Evolutionary conservation across 1,140 invertebrate genomes (phyloP), one percentile per base, ranked within the genome.

Genomic region (Monomorium pharaonis): DNA sequence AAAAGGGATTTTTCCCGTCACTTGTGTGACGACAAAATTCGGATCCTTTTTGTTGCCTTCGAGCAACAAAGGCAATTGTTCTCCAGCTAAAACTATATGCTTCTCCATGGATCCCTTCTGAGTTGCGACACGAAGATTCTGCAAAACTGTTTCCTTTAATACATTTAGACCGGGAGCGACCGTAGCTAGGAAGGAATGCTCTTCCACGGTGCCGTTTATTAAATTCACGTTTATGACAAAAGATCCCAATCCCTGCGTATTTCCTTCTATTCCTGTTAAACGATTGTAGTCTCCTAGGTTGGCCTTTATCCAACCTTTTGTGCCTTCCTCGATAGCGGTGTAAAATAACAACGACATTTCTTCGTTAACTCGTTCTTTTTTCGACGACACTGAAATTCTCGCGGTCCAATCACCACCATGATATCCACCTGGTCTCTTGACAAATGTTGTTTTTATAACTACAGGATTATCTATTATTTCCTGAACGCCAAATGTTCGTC

Each of bases 341-440:
- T 98, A 98, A 96, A 98, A 98, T 2, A 98, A 94, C 0, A 98
- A 89, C 1, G 97, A 97, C 33, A 98, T 96, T n/a, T 95, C 95
- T 86, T 96, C 95, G 3, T 92, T 92, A 85, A 93, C 84, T 62
- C 90, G 89, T 76, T 91, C 84, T 78, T 96, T 94, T 44, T 94
- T 90, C 47, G 93, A 88, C 58, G 96, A 96, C 0, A 98, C 97
- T 83, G 96, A 96, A 63, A 99, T 97, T 88, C 98, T 96, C 0
- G 97, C 97, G 2, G 98, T 98, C 98, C 99, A 99, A 92, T 99
- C 98, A 0, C 98, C 98, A 5, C 98, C 98, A 93, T 98, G 96
- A 51, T 95, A 94, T 10, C 98, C 98, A 0, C 97, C 97, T 0
- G 96, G 94, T 81, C 96, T 96, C 94, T 99, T 99, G 0, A 99